Evolutionary conservation across 2,797 vertebrate species (phyloP).

Genomic region (Eulemur rubriventer): DNA sequence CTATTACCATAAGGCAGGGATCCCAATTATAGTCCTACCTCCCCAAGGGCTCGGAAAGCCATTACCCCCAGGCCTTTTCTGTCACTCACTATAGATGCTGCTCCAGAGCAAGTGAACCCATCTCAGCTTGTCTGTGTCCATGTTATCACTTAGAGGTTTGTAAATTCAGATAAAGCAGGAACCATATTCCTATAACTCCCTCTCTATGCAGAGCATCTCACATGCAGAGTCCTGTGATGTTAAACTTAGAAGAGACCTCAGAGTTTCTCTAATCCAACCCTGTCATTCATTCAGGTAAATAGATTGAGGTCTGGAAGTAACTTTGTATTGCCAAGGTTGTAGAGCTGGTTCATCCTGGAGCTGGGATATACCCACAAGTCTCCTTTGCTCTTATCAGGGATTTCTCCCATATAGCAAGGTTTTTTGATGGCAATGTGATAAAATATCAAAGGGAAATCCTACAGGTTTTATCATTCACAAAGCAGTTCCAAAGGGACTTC

Average conservation of each 20-base stretch:
- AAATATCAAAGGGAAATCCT: background rate
- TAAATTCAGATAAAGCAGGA: background rate
- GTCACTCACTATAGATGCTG: background rate
- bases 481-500: background rate
- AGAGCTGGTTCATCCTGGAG: background rate
- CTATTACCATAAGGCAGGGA: background rate
- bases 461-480: background rate
- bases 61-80: background rate
- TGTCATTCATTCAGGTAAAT: background rate
- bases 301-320: background rate
- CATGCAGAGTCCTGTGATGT: background rate
- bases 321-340: background rate
- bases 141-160: background rate
- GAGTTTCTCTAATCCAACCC: background rate
- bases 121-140: background rate
- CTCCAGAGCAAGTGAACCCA: background rate
- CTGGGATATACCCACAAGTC: background rate
- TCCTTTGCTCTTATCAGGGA: background rate
- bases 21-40: background rate
- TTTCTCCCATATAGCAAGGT: background rate
- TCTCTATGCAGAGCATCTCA: background rate
- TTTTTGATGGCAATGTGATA: background rate
- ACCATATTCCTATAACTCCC: background rate
- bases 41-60: background rate
- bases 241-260: background rate